Evolutionary conservation across 1,140 invertebrate genomes (phyloP).

Genomic region (Chrysomallon squamiferum): DNA sequence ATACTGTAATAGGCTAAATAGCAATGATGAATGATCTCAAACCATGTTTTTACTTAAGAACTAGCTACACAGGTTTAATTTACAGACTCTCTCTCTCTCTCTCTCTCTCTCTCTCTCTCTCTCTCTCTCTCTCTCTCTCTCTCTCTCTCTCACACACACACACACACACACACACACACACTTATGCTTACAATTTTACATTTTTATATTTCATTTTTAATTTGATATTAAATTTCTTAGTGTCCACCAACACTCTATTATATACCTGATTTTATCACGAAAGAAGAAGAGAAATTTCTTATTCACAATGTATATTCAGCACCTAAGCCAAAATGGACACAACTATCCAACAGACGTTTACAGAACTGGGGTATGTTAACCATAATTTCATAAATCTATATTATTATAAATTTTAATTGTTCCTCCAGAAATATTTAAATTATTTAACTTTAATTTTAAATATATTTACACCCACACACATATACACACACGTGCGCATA

Average conservation of each 20-base stretch:
- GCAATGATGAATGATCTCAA: too few species aligned
- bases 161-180: too few species aligned
- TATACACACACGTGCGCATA: not conserved
- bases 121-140: too few species aligned
- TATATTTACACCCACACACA: not conserved
- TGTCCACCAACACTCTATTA: constrained; percentile 80
- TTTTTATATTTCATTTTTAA: too few species aligned
- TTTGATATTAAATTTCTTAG: constrained; percentile 59
- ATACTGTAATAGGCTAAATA: too few species aligned
- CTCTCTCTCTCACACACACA: too few species aligned
- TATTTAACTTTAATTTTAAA: not conserved
- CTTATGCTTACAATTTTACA: too few species aligned
- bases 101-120: too few species aligned
- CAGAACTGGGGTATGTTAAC: constrained; percentile 89
- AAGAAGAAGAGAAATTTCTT: constrained; percentile 80
- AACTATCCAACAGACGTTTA: constrained; percentile 85
- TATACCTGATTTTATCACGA: constrained; percentile 88
- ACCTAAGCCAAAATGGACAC: constrained; percentile 96
- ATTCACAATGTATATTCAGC: constrained; percentile 73
- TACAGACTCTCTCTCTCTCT: too few species aligned
- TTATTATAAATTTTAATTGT: not conserved
- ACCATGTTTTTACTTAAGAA: too few species aligned
- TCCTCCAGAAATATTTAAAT: not conserved
- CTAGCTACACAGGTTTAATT: too few species aligned
- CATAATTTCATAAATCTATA: not conserved